Base-by-base conservation (phyloP, 2,888 invertebrate genomes). In the Ditula angustiorana region DNA sequence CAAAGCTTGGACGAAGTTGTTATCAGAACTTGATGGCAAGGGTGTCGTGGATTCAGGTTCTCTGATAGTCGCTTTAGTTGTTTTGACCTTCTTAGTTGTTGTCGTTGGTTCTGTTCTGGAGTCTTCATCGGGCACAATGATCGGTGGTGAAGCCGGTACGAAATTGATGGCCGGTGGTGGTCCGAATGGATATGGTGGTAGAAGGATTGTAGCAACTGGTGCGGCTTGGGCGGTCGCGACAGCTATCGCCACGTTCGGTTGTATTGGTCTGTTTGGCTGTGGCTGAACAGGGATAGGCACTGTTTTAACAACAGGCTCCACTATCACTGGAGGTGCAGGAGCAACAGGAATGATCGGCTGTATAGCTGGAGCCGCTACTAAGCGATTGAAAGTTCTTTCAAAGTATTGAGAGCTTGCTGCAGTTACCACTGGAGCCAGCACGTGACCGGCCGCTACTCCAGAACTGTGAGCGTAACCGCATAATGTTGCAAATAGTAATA, bases 391-490 rank as follows among this genome's bases (percentile, higher is more conserved):
- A 47, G 94, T 95, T 70, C 95, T 93, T 57, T 95, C 93, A 71
- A 95, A 92, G 67, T 95, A 95, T 80, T 96, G 95, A 46, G 95
- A 95, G 79, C 95, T 95, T 61, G 94, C 93, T 1, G 95, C 94
- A 0, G 96, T 95, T 4, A 95, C 95, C 35, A 95, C 92, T 8
- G 94, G 94, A 0, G 92, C 89, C n/a, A 74, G 63, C 1, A 70
- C 79, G 21, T 72, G 70, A 2, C 80, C 59, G 19, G 71, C 66
- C 2, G 73, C 80, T 7, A 85, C 69, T 58, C 83, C 89, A 19
- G 91, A 92, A 61, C 86, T 77, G 49, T 72, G 77, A 59, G 73
- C 87, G 19, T 83, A 63, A 35, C 81, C 77, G 67, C 84, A 85
- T 72, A 86, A 50, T 63, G 80, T 69, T 46, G 75, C 74, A 21